phyloP scores from a whole-genome alignment of 2,888 invertebrate species.

The Scaptomyza parva region DNA sequence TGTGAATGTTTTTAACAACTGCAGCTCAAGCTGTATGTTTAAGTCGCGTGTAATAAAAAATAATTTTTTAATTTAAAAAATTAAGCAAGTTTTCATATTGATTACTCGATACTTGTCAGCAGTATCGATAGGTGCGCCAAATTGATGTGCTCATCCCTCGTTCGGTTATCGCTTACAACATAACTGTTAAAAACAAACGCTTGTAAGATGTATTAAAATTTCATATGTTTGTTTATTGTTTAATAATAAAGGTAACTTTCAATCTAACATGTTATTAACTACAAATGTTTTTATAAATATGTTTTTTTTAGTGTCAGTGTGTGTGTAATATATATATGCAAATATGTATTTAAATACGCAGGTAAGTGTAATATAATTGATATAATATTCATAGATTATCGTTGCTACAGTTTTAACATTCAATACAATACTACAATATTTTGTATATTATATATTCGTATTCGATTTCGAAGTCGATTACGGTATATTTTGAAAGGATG shows the following conservation, averaged over 20 bases:
- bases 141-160: constrained; percentile 21
- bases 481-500: constrained; percentile 37
- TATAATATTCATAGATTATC: constrained; percentile 62
- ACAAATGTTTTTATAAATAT: constrained; percentile 53
- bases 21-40: constrained; percentile 15
- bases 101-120: constrained; percentile 1
- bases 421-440: constrained; percentile 72
- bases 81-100: background rate
- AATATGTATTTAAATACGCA: constrained; percentile 70
- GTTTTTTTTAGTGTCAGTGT: background rate
- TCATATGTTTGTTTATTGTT: constrained; percentile 50
- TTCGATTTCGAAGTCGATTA: constrained; percentile 4
- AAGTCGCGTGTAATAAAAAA: constrained; percentile 33
- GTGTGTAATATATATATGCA: constrained; percentile 30
- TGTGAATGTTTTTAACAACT: constrained; percentile 35
- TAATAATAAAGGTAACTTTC: constrained; percentile 68
- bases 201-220: constrained; percentile 38
- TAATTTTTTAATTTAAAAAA: constrained; percentile 26
- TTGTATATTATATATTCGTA: constrained; percentile 33
- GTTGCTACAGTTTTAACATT: constrained; percentile 74
- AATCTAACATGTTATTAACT: constrained; percentile 77
- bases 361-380: constrained; percentile 75
- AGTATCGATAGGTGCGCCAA: constrained; percentile 12
- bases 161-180: background rate
- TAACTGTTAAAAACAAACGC: constrained; percentile 18